phyloP scores from a whole-genome alignment of 2,113 vertebrate species.

The Holacanthus passer region DNA sequence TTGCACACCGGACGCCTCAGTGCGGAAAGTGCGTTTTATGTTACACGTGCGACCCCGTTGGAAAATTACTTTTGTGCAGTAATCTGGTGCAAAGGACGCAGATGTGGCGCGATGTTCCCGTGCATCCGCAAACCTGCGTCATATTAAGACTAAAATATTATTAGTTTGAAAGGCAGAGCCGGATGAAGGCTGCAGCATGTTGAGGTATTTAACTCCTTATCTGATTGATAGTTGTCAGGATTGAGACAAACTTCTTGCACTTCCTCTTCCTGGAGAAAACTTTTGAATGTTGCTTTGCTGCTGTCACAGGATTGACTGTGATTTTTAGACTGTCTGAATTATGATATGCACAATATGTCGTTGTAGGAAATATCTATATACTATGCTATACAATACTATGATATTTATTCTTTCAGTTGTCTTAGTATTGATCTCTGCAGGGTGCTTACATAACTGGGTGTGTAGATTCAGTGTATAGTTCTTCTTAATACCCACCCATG shows the following conservation, averaged over 20 bases:
- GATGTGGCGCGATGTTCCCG: not conserved
- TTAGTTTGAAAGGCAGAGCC: not conserved
- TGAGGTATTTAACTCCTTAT: not conserved
- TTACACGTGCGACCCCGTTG: slow-evolving; percentile 39
- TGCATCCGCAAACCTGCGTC: too few relatives aligned
- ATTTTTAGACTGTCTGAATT: not conserved
- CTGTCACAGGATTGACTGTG: not conserved
- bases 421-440: too few relatives aligned
- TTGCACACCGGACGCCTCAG: not conserved
- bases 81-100: not conserved
- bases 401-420: too few relatives aligned
- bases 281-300: not conserved
- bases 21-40: slow-evolving; percentile 21
- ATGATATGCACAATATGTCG: not conserved
- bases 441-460: too few relatives aligned
- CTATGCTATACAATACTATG: not conserved
- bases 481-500: too few relatives aligned
- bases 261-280: not conserved
- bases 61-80: slow-evolving; percentile 16
- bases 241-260: not conserved
- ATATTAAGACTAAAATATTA: not conserved
- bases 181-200: not conserved
- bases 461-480: too few relatives aligned
- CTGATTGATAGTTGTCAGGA: not conserved
- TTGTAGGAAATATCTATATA: not conserved